Conservation (phyloP, 2,888 invertebrate genomes). For the Brassicogethes aeneus region DNA sequence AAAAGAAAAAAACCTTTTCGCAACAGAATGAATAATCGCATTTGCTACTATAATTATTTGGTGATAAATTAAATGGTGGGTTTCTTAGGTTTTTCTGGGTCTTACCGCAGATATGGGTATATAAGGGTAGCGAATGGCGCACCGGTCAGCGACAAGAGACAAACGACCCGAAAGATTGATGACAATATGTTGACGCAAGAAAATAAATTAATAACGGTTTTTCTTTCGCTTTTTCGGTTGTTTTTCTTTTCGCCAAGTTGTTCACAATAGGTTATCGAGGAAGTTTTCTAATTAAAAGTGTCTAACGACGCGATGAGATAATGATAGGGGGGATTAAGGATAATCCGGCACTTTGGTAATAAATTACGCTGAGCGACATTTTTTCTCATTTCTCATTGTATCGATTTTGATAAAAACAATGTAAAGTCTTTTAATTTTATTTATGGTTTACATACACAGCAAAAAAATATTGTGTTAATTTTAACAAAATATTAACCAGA, state of each 20-base stretch:
- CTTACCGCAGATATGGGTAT: conserved; percentile 18
- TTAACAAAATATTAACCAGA: too few species aligned
- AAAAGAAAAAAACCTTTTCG: neutral
- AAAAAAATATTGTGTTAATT: too few species aligned
- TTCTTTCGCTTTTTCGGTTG: conserved; percentile 17
- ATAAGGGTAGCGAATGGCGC: conserved; percentile 12
- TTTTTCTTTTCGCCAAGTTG: conserved; percentile 6
- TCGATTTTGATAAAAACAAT: too few species aligned
- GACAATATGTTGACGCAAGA: conserved; percentile 35
- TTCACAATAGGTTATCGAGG: neutral
- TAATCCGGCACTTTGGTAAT: too few species aligned
- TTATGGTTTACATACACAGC: too few species aligned
- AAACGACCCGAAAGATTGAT: conserved; percentile 39
- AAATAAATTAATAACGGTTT: conserved; percentile 37
- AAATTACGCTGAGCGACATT: too few species aligned
- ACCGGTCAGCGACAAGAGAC: conserved; percentile 33
- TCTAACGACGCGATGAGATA: too few species aligned
- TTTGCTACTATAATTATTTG: conserved; percentile 10
- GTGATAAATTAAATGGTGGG: conserved; percentile 21
- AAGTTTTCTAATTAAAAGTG: conserved; percentile 1
- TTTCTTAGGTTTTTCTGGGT: conserved; percentile 18
- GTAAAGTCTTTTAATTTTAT: too few species aligned
- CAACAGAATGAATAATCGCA: neutral
- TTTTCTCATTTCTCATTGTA: too few species aligned
- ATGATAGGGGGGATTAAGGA: too few species aligned